Percentiles rank a stretch among this genome's conserved stretches.
Conservation (phyloP, 2,113 vertebrate species). For the Desmodus rotundus region DNA sequence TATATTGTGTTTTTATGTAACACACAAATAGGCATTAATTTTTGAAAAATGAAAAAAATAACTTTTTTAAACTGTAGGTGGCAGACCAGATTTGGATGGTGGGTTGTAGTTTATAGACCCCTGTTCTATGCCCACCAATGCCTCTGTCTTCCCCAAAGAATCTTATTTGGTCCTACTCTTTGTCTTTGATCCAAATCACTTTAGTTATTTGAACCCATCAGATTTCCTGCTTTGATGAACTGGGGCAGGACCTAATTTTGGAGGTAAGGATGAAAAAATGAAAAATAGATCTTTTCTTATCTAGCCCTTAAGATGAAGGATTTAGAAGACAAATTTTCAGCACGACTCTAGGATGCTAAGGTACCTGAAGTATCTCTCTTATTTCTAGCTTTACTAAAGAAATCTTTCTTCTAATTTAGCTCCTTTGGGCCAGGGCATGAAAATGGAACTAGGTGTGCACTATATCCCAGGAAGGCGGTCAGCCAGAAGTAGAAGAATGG, state of each 20-base stretch:
- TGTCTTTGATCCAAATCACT: neutral
- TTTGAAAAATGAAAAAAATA: neutral
- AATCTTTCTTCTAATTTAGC: neutral
- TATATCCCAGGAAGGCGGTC: neutral
- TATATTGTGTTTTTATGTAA: slow-evolving; percentile 27
- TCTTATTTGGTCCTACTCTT: neutral
- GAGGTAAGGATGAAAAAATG: neutral
- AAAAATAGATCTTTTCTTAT: neutral
- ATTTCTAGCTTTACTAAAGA: neutral
- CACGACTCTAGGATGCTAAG: neutral
- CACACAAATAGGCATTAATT: neutral
- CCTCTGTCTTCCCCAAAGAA: neutral
- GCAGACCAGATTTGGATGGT: neutral
- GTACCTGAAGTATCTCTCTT: neutral
- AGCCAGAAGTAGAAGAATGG: neutral
- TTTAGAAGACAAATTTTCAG: neutral
- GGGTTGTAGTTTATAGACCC: neutral
- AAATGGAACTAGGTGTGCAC: neutral
- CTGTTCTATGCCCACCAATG: neutral
- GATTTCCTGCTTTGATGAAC: neutral
- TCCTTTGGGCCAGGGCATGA: neutral
- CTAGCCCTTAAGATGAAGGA: neutral
- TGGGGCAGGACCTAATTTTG: neutral
- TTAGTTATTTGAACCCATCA: neutral
- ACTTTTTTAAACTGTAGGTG: neutral